phyloP scores from a whole-genome alignment of 2,797 vertebrate genomes.

The Cynodonichthys magdalenae region DNA sequence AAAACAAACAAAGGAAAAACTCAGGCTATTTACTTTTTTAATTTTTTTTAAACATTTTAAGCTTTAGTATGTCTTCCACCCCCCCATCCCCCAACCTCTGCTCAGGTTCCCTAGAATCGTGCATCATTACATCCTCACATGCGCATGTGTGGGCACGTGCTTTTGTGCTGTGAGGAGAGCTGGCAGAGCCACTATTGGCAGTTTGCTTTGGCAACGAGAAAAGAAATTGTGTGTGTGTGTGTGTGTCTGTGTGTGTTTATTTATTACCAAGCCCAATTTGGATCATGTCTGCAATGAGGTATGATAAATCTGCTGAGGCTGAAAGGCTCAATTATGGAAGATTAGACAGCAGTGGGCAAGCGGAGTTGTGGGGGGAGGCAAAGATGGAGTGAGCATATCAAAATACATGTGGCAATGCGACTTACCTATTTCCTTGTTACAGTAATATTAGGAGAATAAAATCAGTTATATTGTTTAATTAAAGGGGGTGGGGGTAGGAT shows the following conservation, averaged over 20 bases:
- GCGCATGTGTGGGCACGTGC: conserved; percentile 24
- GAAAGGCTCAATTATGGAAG: conserved; percentile 36
- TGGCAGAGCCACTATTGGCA: conserved; percentile 57
- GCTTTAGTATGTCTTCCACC: conserved; percentile 26
- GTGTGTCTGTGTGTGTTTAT: conserved; percentile 34
- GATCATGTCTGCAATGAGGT: conserved; percentile 37
- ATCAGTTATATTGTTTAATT: too few relatives aligned
- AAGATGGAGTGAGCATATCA: too few relatives aligned
- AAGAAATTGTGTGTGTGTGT: conserved; percentile 1
- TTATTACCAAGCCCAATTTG: conserved; percentile 61
- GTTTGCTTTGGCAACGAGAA: conserved; percentile 37
- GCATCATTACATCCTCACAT: conserved; percentile 20
- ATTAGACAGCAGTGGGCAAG: conserved; percentile 20
- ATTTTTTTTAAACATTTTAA: too few relatives aligned
- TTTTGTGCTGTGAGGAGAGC: conserved; percentile 44
- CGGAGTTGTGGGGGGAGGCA: not conserved
- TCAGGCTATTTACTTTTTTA: too few relatives aligned
- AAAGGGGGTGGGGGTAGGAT: too few relatives aligned
- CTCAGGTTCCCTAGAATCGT: conserved; percentile 32
- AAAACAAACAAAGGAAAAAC: too few relatives aligned
- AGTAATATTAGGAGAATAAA: too few relatives aligned
- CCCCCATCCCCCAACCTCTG: too few relatives aligned
- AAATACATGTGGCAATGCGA: too few relatives aligned
- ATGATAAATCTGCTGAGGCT: conserved; percentile 43
- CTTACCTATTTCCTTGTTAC: too few relatives aligned